These are phyloP conservation scores for Glossosoma conforme DNA, from an alignment of 1,140 invertebrate genomes.

Conservation along the genomic window DNA sequence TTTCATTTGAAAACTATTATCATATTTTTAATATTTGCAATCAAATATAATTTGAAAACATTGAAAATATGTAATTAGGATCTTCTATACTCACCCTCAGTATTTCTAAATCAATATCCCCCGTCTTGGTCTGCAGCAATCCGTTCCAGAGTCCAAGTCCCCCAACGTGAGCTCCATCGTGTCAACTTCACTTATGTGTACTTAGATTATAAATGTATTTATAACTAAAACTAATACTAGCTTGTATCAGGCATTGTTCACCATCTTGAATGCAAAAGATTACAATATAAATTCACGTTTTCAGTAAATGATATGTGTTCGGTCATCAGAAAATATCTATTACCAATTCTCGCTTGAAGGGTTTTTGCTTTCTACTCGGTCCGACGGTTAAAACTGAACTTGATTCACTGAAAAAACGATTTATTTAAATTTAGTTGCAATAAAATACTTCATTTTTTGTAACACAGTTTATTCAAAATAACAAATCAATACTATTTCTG, in stretches of 20 bases:
- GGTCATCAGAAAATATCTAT: too few species aligned
- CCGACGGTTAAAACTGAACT: conserved; percentile 6
- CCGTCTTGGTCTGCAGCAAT: background rate
- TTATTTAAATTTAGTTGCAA: background rate
- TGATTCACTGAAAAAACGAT: conserved; percentile 19
- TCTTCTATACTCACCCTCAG: conserved; percentile 20
- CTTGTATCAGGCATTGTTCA: too few species aligned
- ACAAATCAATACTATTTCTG: too few species aligned
- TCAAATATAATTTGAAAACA: conserved; percentile 1
- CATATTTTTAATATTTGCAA: background rate
- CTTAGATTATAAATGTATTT: conserved; percentile 11
- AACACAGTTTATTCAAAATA: conserved; percentile 20
- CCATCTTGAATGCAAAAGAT: too few species aligned
- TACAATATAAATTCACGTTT: too few species aligned
- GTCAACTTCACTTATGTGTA: conserved; percentile 10
- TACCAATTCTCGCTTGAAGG: conserved; percentile 23
- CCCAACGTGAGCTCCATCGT: too few species aligned
- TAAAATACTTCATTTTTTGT: conserved; percentile 2
- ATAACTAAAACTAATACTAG: too few species aligned
- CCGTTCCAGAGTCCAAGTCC: background rate
- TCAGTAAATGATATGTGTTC: too few species aligned
- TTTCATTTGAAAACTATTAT: too few species aligned
- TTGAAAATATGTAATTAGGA: too few species aligned
- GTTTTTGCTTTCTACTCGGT: conserved; percentile 23
- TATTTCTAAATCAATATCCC: conserved; percentile 15